Conservation (phyloP, 2,113 vertebrate species). For the Melanocharis versteri region DNA sequence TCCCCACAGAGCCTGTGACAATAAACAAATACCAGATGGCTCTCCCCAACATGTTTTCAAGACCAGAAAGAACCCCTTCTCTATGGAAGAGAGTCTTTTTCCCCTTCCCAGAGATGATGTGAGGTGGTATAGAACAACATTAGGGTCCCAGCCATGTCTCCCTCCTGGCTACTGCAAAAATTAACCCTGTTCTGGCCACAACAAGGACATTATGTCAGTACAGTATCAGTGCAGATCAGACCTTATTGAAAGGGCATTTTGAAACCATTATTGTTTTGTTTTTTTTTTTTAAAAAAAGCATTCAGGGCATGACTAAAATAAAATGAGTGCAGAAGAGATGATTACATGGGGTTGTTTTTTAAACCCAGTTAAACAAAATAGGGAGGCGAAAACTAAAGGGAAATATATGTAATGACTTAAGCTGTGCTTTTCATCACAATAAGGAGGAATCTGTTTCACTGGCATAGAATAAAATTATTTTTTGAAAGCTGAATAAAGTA, state of each 20-base stretch:
- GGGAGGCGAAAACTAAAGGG: not conserved
- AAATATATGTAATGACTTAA: not conserved
- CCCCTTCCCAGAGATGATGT: accelerated
- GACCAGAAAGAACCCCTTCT: not conserved
- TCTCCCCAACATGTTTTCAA: not conserved
- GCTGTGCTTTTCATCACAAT: not conserved
- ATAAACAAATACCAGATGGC: not conserved
- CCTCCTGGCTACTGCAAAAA: not conserved
- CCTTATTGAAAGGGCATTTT: not conserved
- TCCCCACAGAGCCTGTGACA: not conserved
- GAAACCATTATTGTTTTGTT: not conserved
- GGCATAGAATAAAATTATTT: not conserved
- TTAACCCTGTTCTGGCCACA: not conserved
- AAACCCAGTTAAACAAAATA: not conserved
- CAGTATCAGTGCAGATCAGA: not conserved
- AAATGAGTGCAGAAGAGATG: not conserved
- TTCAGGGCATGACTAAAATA: not conserved
- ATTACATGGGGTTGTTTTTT: not conserved
- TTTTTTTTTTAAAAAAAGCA: not conserved
- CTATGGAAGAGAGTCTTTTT: not conserved
- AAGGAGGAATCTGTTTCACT: not conserved
- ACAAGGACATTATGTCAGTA: not conserved
- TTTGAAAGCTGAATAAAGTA: not conserved
- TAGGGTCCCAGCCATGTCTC: not conserved
- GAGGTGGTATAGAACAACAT: too few relatives aligned